Evolutionary conservation across 1,140 invertebrate genomes (phyloP).

Genomic region (Pseudomyrmex sp.): DNA sequence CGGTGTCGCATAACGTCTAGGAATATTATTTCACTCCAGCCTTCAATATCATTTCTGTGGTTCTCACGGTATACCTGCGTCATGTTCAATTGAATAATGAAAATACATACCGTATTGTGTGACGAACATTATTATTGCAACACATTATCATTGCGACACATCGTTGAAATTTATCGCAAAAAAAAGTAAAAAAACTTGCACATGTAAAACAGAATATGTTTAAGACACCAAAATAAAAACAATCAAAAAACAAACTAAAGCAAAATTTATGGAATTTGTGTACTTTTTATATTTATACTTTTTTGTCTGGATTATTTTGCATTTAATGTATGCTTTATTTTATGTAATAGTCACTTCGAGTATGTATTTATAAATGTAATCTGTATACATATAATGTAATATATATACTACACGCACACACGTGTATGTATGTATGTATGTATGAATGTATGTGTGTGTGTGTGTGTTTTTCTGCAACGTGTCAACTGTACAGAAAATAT

Average conservation of each 20-base stretch:
- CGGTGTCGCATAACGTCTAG: conserved; percentile 73
- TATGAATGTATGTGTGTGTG: not conserved
- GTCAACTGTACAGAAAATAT: not conserved
- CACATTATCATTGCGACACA: not conserved
- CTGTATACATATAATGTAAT: too few species aligned
- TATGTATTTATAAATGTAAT: too few species aligned
- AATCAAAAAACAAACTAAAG: too few species aligned
- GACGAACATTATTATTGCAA: conserved; percentile 3
- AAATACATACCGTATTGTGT: not conserved
- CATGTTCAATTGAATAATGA: conserved; percentile 23
- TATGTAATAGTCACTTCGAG: too few species aligned
- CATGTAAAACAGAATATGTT: too few species aligned
- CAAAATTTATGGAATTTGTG: not conserved
- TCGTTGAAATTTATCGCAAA: not conserved
- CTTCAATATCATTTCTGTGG: conserved; percentile 61
- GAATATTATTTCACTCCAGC: conserved; percentile 72
- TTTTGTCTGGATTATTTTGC: not conserved
- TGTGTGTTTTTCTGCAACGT: conserved; percentile 8
- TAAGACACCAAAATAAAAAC: too few species aligned
- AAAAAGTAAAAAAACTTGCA: too few species aligned
- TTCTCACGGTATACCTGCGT: conserved; percentile 64
- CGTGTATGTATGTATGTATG: too few species aligned
- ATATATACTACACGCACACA: too few species aligned
- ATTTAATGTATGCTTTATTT: too few species aligned
- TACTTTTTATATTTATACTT: not conserved